Conservation (phyloP, 2,113 vertebrate species). For the Thomomys bottae region DNA sequence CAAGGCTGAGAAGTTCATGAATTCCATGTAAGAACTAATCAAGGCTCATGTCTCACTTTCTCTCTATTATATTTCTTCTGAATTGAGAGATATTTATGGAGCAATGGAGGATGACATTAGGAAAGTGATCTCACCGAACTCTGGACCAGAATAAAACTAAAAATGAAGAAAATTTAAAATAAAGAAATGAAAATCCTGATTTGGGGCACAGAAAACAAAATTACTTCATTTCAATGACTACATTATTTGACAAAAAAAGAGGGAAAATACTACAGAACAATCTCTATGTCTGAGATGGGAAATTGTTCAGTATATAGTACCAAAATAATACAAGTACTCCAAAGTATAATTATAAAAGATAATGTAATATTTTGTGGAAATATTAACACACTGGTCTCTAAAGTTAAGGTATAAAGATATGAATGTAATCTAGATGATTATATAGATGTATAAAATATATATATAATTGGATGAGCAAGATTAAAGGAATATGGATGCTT, state of each 20-base stretch:
- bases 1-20: not conserved
- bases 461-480: not conserved
- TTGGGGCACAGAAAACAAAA: not conserved
- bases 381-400: constrained; percentile 14
- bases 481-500: not conserved
- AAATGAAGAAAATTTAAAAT: constrained; percentile 35
- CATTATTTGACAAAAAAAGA: not conserved
- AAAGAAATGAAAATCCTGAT: not conserved
- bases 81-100: not conserved
- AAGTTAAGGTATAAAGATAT: constrained; percentile 36
- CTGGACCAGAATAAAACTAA: not conserved
- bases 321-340: not conserved
- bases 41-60: not conserved
- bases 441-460: constrained; percentile 37
- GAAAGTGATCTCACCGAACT: not conserved
- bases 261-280: not conserved
- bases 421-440: not conserved
- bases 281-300: not conserved
- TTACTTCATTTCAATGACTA: constrained; percentile 42
- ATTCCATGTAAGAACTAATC: not conserved
- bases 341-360: constrained; percentile 39
- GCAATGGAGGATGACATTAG: not conserved
- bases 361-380: not conserved
- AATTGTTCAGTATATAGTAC: not conserved
- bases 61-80: not conserved